Evolutionary conservation across 2,888 invertebrate species (phyloP).

Genomic region (Macaria notata): DNA sequence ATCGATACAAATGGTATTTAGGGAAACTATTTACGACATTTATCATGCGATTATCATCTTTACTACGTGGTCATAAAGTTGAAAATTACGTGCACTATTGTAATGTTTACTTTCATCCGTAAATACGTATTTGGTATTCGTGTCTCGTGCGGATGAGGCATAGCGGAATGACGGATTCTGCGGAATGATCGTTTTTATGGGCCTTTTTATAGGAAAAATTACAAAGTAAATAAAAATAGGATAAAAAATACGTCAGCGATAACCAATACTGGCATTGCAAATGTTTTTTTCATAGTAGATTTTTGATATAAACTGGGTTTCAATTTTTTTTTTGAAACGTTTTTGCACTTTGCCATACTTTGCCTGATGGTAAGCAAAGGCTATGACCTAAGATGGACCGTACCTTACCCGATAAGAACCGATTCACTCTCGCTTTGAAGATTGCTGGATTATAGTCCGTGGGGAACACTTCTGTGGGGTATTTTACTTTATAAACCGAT

Average conservation of each 20-base stretch:
- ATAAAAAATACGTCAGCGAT: not conserved
- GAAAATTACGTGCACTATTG: not conserved
- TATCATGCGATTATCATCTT: conserved; percentile 1
- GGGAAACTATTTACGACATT: not conserved
- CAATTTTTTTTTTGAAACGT: no score
- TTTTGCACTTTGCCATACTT: no score
- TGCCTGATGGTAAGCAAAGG: no score
- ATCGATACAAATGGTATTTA: conserved; percentile 12
- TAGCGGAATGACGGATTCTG: conserved; percentile 19
- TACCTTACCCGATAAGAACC: no score
- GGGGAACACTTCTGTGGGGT: no score
- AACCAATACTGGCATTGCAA: no score
- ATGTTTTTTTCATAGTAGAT: no score
- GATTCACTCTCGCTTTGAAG: no score
- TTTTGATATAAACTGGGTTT: no score
- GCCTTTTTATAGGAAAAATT: conserved; percentile 3
- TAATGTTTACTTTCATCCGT: conserved; percentile 19
- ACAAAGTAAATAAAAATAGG: conserved; percentile 1
- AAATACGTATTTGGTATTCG: conserved; percentile 22
- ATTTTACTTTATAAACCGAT: no score
- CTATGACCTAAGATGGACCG: no score
- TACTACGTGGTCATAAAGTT: not conserved
- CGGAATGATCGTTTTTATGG: conserved; percentile 18
- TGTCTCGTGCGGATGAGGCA: conserved; percentile 13
- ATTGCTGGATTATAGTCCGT: no score